Conservation (phyloP, 2,888 invertebrate species). For the Orgyia antiqua region DNA sequence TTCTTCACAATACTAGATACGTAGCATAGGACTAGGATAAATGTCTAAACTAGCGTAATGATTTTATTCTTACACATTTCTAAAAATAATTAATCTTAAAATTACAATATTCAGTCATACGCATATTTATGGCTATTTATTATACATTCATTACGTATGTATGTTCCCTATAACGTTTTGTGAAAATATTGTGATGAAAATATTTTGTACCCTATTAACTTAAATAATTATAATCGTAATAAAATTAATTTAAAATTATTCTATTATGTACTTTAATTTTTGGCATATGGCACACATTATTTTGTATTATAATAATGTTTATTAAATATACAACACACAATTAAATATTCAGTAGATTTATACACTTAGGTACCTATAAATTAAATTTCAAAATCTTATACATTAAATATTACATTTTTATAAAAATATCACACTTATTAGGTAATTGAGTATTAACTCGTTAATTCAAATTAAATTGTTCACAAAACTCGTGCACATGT, state of each 20-base stretch:
- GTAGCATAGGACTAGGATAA: conserved; percentile 29
- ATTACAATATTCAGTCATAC: conserved; percentile 27
- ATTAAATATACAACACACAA: conserved; percentile 26
- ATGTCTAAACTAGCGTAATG: conserved; percentile 11
- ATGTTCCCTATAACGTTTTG: not conserved
- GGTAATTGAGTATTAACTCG: conserved; percentile 38
- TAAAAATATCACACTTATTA: conserved; percentile 48
- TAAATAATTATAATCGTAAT: no score
- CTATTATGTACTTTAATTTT: conserved; percentile 23
- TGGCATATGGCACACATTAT: conserved; percentile 41
- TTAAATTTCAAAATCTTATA: no score
- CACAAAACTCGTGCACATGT: not conserved
- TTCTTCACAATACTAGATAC: no score
- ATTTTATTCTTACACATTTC: no score
- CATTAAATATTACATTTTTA: no score
- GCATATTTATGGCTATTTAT: no score
- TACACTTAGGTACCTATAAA: no score
- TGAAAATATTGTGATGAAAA: not conserved
- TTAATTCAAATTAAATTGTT: conserved; percentile 2
- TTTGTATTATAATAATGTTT: conserved; percentile 15
- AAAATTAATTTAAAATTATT: no score
- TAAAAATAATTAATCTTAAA: no score
- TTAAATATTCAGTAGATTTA: conserved; percentile 24
- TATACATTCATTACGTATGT: conserved; percentile 3
- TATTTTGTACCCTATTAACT: no score